phyloP scores from a whole-genome alignment of 2,888 invertebrate species.

The Aspidiotus rigidus region DNA sequence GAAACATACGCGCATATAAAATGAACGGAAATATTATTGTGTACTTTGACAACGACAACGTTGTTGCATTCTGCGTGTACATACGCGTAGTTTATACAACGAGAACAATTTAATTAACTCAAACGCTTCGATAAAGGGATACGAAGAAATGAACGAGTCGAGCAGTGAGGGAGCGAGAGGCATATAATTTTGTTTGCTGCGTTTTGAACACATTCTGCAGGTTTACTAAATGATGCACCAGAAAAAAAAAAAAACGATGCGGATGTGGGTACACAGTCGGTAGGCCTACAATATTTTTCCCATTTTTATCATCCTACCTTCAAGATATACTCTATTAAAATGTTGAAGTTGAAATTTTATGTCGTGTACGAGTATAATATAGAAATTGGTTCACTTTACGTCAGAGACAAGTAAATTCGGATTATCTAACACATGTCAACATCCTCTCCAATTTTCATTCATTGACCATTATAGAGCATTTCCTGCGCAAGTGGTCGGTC shows the following conservation, averaged over 20 bases:
- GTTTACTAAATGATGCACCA: too few relatives aligned
- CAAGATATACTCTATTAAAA: too few relatives aligned
- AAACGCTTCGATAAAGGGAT: constrained; percentile 32
- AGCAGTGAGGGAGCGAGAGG: too few relatives aligned
- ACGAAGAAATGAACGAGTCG: neutral
- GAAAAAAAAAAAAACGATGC: too few relatives aligned
- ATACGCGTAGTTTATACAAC: neutral
- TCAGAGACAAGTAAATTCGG: constrained; percentile 7
- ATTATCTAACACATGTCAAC: constrained; percentile 13
- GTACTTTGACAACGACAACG: constrained; percentile 7
- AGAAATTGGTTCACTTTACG: too few relatives aligned
- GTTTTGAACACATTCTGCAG: too few relatives aligned
- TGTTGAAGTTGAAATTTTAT: too few relatives aligned
- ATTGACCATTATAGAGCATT: constrained; percentile 31
- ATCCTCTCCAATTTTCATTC: constrained; percentile 17
- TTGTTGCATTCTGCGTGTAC: constrained; percentile 1
- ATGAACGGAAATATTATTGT: constrained; percentile 25
- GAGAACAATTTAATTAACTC: constrained; percentile 33
- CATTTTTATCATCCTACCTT: neutral
- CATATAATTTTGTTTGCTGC: too few relatives aligned
- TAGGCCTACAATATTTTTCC: too few relatives aligned
- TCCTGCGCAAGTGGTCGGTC: constrained; percentile 12
- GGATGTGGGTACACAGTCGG: too few relatives aligned
- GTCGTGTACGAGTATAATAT: too few relatives aligned
- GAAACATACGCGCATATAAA: neutral